A percentile compares a stretch with the other conserved stretches of the same genome.
These are phyloP conservation scores for Balaeniceps rex DNA, from an alignment of 2,113 vertebrate genomes.

Conservation along the genomic window DNA sequence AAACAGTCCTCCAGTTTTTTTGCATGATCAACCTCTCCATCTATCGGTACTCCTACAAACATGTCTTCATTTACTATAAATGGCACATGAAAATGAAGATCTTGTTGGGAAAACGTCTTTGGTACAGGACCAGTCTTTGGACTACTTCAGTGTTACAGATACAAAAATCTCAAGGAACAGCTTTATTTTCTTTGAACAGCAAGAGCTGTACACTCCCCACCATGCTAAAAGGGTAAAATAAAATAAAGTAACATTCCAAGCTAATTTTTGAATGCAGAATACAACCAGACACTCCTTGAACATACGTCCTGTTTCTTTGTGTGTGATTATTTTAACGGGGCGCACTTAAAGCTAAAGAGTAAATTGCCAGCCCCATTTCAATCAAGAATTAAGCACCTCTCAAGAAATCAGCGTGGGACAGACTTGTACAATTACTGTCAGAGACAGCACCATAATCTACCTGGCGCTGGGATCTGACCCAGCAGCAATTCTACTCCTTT, in stretches of 20 bases:
- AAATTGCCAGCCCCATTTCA: neutral
- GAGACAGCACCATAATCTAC: neutral
- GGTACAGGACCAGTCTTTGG: neutral
- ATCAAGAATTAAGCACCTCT: neutral
- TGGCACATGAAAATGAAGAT: constrained; percentile 10
- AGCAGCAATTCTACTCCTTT: neutral
- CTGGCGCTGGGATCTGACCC: neutral
- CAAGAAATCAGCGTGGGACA: neutral
- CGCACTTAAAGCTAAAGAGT: neutral
- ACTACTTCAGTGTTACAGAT: neutral
- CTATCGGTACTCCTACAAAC: constrained; percentile 51
- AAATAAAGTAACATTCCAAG: neutral
- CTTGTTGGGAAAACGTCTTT: constrained; percentile 6
- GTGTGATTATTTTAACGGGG: neutral
- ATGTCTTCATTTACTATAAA: constrained; percentile 58
- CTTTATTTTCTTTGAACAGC: constrained; percentile 5
- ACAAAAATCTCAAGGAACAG: neutral
- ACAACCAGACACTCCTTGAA: neutral
- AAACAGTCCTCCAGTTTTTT: constrained; percentile 27
- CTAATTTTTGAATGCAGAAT: neutral
- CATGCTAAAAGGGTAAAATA: neutral
- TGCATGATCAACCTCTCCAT: constrained; percentile 34
- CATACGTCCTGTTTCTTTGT: neutral
- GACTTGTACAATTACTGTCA: neutral
- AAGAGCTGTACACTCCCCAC: neutral